A percentile compares a stretch with the other conserved stretches of the same genome.
Evolutionary conservation across 2,888 invertebrate genomes (phyloP).

Genomic region (Scaptomyza cyrtandrae): DNA sequence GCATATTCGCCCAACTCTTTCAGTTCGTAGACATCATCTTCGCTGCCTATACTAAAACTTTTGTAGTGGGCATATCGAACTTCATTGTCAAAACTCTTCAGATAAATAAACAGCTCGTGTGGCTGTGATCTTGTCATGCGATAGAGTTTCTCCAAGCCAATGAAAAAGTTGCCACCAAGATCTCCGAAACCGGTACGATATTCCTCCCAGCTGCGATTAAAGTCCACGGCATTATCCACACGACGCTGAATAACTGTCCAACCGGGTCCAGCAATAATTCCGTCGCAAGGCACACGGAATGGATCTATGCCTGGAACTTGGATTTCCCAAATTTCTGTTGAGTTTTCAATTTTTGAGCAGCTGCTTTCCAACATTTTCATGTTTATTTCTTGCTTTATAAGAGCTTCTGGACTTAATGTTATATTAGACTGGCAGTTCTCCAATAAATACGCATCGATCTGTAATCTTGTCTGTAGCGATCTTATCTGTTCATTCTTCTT

Average conservation of each 20-base stretch:
- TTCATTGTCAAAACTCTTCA: slow-evolving; percentile 32
- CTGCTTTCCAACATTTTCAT: slow-evolving; percentile 21
- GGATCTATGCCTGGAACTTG: slow-evolving; percentile 37
- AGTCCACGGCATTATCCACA: slow-evolving; percentile 30
- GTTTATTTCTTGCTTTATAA: slow-evolving; percentile 7
- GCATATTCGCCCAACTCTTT: slow-evolving; percentile 23
- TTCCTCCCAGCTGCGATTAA: slow-evolving; percentile 42
- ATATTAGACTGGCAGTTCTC: slow-evolving; percentile 7
- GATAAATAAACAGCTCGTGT: slow-evolving; percentile 38
- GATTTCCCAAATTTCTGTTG: slow-evolving; percentile 34
- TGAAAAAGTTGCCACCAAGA: slow-evolving; percentile 32
- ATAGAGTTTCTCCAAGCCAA: slow-evolving; percentile 49
- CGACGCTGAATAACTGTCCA: slow-evolving; percentile 50
- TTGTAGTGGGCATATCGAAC: slow-evolving; percentile 38
- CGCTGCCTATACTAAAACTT: slow-evolving; percentile 36
- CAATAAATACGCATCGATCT: slow-evolving; percentile 9
- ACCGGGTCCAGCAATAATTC: slow-evolving; percentile 43
- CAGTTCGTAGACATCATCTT: slow-evolving; percentile 27
- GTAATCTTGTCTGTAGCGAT: slow-evolving; percentile 13
- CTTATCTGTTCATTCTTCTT: slow-evolving; percentile 31
- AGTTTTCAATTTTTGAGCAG: slow-evolving; percentile 28
- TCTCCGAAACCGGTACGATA: slow-evolving; percentile 46
- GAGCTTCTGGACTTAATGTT: slow-evolving; percentile 5
- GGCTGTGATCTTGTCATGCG: slow-evolving; percentile 32
- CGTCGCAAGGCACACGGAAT: slow-evolving; percentile 42